Conservation (phyloP, 2,113 vertebrate genomes). For the Anhinga anhinga region DNA sequence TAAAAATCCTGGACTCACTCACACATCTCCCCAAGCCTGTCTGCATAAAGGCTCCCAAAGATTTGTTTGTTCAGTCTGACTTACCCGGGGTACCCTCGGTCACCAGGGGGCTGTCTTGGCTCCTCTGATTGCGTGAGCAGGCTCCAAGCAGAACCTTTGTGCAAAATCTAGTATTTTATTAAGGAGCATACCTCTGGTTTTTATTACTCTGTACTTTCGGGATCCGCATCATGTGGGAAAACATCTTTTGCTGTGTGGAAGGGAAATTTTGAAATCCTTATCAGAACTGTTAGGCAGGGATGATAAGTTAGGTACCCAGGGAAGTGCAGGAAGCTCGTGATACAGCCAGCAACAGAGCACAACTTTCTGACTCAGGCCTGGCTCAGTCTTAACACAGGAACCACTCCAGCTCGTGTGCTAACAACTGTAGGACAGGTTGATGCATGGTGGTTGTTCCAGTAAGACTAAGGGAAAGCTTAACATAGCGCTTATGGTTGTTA, state of each 20-base stretch:
- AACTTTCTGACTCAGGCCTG: not conserved
- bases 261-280: not conserved
- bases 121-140: not conserved
- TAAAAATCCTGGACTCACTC: too few relatives aligned
- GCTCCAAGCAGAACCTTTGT: not conserved
- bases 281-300: not conserved
- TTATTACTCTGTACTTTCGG: not conserved
- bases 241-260: not conserved
- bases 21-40: not conserved
- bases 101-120: not conserved
- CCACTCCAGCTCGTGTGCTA: not conserved
- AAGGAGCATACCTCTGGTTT: not conserved
- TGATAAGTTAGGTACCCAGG: not conserved
- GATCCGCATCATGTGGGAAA: not conserved
- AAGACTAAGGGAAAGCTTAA: not conserved
- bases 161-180: not conserved
- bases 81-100: not conserved
- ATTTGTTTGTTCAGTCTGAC: not conserved
- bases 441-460: not conserved
- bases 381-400: not conserved
- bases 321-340: not conserved
- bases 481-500: not conserved
- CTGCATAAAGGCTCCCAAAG: not conserved
- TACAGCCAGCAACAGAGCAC: not conserved
- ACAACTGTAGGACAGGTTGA: accelerated